phyloP scores from a whole-genome alignment of 2,113 vertebrate genomes.

The Anas platyrhynchos region DNA sequence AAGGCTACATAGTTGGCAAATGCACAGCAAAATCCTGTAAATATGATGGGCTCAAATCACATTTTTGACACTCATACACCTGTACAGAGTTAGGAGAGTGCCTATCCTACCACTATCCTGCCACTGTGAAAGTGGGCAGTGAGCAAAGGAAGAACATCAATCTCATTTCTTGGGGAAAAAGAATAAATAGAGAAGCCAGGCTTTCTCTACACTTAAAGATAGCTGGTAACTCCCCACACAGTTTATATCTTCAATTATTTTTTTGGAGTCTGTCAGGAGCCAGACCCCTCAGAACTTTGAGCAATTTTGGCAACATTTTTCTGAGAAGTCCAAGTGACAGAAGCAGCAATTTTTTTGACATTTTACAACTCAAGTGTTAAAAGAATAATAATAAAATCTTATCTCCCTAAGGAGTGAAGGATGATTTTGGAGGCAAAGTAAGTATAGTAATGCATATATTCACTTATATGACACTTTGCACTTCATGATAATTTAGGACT shows the following conservation, averaged over 20 bases:
- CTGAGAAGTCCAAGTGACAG: not conserved
- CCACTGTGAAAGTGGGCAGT: not conserved
- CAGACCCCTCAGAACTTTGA: not conserved
- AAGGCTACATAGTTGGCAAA: not conserved
- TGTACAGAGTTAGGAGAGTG: not conserved
- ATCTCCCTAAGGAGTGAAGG: not conserved
- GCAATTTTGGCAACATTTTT: not conserved
- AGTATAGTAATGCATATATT: not conserved
- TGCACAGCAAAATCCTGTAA: not conserved
- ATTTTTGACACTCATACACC: not conserved
- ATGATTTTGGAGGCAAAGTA: not conserved
- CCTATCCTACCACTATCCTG: not conserved
- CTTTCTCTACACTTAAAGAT: not conserved
- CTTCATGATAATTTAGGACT: slow-evolving; percentile 3
- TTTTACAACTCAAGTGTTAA: not conserved
- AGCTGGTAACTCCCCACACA: not conserved
- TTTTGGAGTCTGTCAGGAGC: not conserved
- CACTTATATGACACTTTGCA: not conserved
- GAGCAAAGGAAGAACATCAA: not conserved
- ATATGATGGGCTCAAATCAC: not conserved
- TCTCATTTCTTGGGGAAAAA: not conserved
- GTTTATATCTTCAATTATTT: not conserved
- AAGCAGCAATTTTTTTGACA: not conserved
- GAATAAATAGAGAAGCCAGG: not conserved
- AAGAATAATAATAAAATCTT: not conserved